A percentile compares a stretch with the other conserved stretches of the same genome.
Evolutionary conservation across 2,888 invertebrate genomes (phyloP).

Genomic region (Liodrosophila aerea): DNA sequence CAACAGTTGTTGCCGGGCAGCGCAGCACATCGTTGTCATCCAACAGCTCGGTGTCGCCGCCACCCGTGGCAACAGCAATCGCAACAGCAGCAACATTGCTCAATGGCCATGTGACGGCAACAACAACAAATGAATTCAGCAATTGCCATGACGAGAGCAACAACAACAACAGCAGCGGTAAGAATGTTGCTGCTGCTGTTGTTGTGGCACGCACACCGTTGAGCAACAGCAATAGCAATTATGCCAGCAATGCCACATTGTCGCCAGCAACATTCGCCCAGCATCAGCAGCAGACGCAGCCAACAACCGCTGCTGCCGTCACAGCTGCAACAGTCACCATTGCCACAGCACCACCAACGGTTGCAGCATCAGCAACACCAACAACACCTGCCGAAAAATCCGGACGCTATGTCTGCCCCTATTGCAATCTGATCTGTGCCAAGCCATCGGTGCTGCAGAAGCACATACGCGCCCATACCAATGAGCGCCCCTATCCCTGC

Average conservation of each 20-base stretch:
- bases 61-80: constrained; percentile 54
- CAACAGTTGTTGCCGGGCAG: constrained; percentile 37
- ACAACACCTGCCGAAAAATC: constrained; percentile 39
- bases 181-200: constrained; percentile 41
- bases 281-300: constrained; percentile 69
- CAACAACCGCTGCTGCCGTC: constrained; percentile 48
- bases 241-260: constrained; percentile 56
- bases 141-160: constrained; percentile 44
- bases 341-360: constrained; percentile 28
- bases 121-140: constrained; percentile 47
- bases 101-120: constrained; percentile 26
- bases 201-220: constrained; percentile 58
- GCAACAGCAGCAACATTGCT: constrained; percentile 32
- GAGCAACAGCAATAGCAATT: constrained; percentile 56
- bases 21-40: constrained; percentile 78
- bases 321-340: constrained; percentile 35
- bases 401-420: constrained; percentile 92
- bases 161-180: constrained; percentile 33
- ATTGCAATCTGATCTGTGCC: constrained; percentile 93
- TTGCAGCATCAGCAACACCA: constrained; percentile 35
- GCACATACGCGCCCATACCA: constrained; percentile 96
- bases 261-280: constrained; percentile 71
- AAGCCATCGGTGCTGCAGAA: constrained; percentile 97
- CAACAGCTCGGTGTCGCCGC: constrained; percentile 70
- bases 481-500: constrained; percentile 96